Evolutionary conservation across 2,888 invertebrate genomes (phyloP).

Genomic region (Yponomeuta sedellus): DNA sequence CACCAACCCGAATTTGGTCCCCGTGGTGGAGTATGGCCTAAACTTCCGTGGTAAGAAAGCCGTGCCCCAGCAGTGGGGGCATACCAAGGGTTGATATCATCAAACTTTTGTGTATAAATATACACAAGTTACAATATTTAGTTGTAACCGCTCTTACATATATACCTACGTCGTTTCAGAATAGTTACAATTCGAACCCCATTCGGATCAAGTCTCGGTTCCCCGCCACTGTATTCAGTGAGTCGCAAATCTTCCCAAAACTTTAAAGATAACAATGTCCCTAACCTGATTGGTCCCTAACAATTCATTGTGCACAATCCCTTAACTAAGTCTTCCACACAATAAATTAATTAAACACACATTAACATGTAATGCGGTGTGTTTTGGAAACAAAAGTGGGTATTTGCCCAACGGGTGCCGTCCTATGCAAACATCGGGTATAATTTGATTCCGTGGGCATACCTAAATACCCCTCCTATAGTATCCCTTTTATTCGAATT

Average conservation of each 20-base stretch:
- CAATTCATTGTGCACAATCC: slow-evolving; percentile 1
- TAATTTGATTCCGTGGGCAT: slow-evolving; percentile 16
- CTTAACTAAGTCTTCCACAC: slow-evolving; percentile 33
- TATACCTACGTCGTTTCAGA: too few species aligned
- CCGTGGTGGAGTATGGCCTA: too few species aligned
- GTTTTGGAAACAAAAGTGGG: slow-evolving; percentile 34
- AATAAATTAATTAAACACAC: slow-evolving; percentile 62
- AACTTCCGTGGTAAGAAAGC: too few species aligned
- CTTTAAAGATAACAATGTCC: background rate
- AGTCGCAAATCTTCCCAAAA: slow-evolving; percentile 1
- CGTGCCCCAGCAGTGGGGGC: too few species aligned
- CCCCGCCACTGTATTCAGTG: background rate
- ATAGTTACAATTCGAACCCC: background rate
- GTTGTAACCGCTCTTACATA: too few species aligned
- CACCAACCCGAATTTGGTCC: too few species aligned
- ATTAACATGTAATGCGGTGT: slow-evolving; percentile 42
- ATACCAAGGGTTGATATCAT: too few species aligned
- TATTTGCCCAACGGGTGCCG: slow-evolving; percentile 36
- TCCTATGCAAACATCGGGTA: slow-evolving; percentile 46
- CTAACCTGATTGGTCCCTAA: background rate
- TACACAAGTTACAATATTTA: too few species aligned
- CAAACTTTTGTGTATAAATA: too few species aligned
- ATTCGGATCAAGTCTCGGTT: background rate
- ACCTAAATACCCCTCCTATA: background rate
- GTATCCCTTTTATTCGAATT: background rate